Evolutionary conservation across 35 echinoderm and acorn worm species (phyloP).

Genomic region (Eucidaris tribuloides): DNA sequence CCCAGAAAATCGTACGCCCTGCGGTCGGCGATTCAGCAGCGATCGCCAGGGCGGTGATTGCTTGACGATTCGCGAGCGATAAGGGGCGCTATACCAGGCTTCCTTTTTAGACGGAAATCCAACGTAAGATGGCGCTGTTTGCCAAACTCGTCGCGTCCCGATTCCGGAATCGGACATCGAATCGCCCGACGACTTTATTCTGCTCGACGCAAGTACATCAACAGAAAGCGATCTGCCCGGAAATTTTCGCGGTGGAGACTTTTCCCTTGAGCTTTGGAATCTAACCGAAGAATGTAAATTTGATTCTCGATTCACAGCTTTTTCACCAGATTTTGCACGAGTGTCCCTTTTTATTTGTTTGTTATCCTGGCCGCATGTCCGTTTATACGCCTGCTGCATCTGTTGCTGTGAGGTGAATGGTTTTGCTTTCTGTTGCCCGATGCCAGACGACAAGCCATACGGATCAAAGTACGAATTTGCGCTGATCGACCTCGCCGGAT

Average conservation of each 20-base stretch:
- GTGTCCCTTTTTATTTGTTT: too few species aligned
- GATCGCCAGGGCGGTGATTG: slow-evolving; percentile 56
- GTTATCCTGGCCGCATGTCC: neutral
- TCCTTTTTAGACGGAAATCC: neutral
- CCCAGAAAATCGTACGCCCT: slow-evolving; percentile 17
- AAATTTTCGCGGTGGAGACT: too few species aligned
- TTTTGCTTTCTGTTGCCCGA: neutral
- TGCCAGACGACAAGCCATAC: neutral
- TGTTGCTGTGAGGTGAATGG: neutral
- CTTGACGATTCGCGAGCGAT: slow-evolving; percentile 16
- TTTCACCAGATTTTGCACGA: too few species aligned
- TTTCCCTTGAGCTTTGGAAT: too few species aligned
- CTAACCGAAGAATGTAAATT: too few species aligned
- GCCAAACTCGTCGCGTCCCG: too few species aligned
- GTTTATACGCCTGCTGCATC: slow-evolving; percentile 18
- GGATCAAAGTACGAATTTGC: slow-evolving; percentile 12
- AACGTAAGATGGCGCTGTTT: too few species aligned
- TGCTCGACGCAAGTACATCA: too few species aligned
- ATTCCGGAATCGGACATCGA: too few species aligned
- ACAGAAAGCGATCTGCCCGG: too few species aligned
- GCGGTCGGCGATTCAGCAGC: slow-evolving; percentile 42
- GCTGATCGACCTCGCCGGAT: neutral
- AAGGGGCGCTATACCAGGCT: slow-evolving; percentile 41
- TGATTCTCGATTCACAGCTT: too few species aligned
- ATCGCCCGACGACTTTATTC: too few species aligned